These are phyloP conservation scores for Oreochromis tanganicae DNA, from an alignment of 2,113 vertebrate genomes.

Conservation along the genomic window DNA sequence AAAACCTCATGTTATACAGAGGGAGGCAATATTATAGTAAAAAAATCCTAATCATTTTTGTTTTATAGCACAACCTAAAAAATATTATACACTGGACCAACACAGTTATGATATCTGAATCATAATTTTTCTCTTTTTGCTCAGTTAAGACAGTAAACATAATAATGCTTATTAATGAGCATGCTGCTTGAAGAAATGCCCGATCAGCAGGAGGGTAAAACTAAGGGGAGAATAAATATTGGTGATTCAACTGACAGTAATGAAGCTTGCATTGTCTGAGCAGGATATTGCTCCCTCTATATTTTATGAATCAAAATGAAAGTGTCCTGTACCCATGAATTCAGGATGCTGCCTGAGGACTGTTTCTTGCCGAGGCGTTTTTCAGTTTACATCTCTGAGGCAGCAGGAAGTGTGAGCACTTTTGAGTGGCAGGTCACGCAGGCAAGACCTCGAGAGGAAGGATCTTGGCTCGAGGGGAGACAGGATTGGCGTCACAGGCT, in stretches of 20 bases:
- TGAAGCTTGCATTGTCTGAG: slow-evolving; percentile 6
- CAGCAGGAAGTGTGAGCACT: slow-evolving; percentile 29
- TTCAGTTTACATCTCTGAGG: neutral
- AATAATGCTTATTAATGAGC: slow-evolving; percentile 8
- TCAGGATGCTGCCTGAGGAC: neutral
- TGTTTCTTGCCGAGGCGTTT: neutral
- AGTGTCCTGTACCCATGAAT: neutral
- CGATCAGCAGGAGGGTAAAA: slow-evolving; percentile 3
- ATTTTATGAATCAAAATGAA: slow-evolving; percentile 16
- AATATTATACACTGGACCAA: neutral
- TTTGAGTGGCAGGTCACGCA: slow-evolving; percentile 46
- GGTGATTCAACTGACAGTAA: slow-evolving; percentile 12
- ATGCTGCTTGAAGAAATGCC: neutral
- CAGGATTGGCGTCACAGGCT: slow-evolving; percentile 57
- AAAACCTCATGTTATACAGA: neutral
- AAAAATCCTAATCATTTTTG: neutral
- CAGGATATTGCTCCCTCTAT: neutral
- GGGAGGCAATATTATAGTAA: neutral
- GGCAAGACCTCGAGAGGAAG: slow-evolving; percentile 32
- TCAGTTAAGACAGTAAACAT: neutral
- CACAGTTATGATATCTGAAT: neutral
- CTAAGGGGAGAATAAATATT: slow-evolving; percentile 9
- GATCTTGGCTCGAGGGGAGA: slow-evolving; percentile 40
- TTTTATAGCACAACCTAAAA: neutral
- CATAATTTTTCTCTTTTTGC: neutral